Evolutionary conservation across 2,888 invertebrate genomes (phyloP).

Genomic region (Limnephilus lunatus): DNA sequence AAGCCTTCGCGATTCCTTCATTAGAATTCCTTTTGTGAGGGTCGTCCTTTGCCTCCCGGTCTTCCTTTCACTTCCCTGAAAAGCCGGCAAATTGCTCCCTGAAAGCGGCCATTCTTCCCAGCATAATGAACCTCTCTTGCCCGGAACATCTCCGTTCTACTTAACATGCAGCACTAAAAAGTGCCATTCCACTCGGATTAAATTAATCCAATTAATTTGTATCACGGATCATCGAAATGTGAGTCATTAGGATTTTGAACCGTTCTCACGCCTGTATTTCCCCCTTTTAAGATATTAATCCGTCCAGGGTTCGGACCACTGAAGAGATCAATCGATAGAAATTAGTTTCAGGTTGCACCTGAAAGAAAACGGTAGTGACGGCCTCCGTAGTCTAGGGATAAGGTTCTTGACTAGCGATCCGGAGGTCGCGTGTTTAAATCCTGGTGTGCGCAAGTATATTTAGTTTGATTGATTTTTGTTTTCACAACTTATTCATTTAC

Average conservation of each 20-base stretch:
- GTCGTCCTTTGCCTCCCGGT: background rate
- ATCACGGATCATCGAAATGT: background rate
- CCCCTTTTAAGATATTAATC: background rate
- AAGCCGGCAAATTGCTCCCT: constrained; percentile 3
- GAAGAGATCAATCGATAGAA: background rate
- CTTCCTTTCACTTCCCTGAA: background rate
- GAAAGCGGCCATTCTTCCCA: constrained; percentile 6
- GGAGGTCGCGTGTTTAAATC: no score
- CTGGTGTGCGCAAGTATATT: no score
- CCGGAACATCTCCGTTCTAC: background rate
- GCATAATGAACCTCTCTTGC: constrained; percentile 14
- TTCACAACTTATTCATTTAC: no score
- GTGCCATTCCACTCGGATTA: background rate
- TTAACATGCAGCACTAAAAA: background rate
- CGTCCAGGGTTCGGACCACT: background rate
- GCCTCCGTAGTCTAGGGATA: no score
- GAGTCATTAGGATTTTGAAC: background rate
- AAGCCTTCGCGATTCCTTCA: constrained; percentile 21
- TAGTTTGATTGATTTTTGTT: no score
- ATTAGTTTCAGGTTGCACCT: background rate
- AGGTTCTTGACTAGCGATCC: no score
- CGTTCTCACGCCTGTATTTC: background rate
- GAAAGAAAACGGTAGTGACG: no score
- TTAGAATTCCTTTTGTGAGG: constrained; percentile 21
- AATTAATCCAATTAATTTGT: background rate